These are phyloP conservation scores for Drosophila mulleri DNA, from an alignment of 2,888 invertebrate genomes.

Conservation along the genomic window DNA sequence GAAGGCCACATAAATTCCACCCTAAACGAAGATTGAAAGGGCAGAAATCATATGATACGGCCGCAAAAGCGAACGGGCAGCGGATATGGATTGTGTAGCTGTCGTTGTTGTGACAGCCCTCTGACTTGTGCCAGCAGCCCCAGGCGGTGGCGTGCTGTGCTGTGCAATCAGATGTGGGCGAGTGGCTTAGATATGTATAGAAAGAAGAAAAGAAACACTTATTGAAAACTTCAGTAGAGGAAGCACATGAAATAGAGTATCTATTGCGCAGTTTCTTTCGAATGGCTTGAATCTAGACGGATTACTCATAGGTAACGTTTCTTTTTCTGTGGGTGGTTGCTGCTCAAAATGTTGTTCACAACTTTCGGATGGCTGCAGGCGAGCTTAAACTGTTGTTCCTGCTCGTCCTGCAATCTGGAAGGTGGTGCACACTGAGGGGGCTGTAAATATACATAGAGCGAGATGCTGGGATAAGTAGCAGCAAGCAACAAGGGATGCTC, in stretches of 20 bases:
- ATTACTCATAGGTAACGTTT: slow-evolving; percentile 60
- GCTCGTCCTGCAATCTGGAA: slow-evolving; percentile 30
- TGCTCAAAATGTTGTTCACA: slow-evolving; percentile 11
- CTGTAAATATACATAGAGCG: not conserved
- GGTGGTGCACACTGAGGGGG: slow-evolving; percentile 35
- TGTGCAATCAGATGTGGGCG: slow-evolving; percentile 8
- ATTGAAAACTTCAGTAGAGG: slow-evolving; percentile 25
- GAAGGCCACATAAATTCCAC: slow-evolving; percentile 41
- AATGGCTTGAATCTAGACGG: slow-evolving; percentile 34
- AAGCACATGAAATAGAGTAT: slow-evolving; percentile 25
- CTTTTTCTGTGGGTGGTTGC: slow-evolving; percentile 37
- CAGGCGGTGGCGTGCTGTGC: slow-evolving; percentile 26
- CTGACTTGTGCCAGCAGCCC: slow-evolving; percentile 38
- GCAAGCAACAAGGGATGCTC: slow-evolving; percentile 70
- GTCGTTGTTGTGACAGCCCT: slow-evolving; percentile 44
- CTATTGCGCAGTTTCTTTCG: slow-evolving; percentile 12
- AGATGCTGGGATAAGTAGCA: slow-evolving; percentile 14
- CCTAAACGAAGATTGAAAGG: slow-evolving; percentile 29
- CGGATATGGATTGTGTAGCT: slow-evolving; percentile 22
- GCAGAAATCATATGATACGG: slow-evolving; percentile 51
- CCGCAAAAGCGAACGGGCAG: slow-evolving; percentile 12
- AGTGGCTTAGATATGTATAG: not conserved
- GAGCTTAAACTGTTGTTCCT: slow-evolving; percentile 27
- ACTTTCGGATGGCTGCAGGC: slow-evolving; percentile 17
- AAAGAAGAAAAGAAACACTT: not conserved